Evolutionary conservation across 2,797 vertebrate genomes (phyloP), one percentile per base, ranked within the genome.

Genomic region (Channa striata): DNA sequence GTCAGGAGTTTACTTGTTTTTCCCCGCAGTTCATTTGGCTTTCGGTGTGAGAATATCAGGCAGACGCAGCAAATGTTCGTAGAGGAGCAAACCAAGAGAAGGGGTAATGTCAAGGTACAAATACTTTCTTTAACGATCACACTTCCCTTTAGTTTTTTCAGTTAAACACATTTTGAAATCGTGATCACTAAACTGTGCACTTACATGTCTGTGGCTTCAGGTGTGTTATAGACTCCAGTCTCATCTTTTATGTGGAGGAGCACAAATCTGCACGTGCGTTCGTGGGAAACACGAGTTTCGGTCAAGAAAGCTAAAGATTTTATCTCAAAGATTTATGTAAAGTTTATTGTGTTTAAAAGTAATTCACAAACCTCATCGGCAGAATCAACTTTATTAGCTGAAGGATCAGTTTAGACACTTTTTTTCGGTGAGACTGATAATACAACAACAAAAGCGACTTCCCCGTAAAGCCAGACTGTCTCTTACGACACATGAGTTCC

Each of bases 71-170:
- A 33, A 5, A 53, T 30, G 33, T 69, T 78, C n/a, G 67, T 30
- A 65, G 36, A 74, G 68, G 72, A 68, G 56, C 13, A 83, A 80
- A 69, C 69, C 77, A 80, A 82, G 68, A 70, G 54, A 53, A 61
- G 1, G 50, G 50, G 51, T 19, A 30, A 37, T 50, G 51, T 11
- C 3, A 53, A 68, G 68, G 74, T 83, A 78, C 49, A 1, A 54
- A 33, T 16, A 34, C 25, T 11, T 25, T 0, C 30, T 67, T 48
- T 47, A 1, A 50, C 50, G 59, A 59, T 21, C 46, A 71, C 37
- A 11, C 56, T 34, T 17, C 6, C 17, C 50, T 63, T 78, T 68
- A 39, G 37, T 21, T 64, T 68, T 36, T 30, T 9, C n/a, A 33
- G n/a, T n/a, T n/a, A n/a, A n/a, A 30, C 25, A 30, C 25, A 30